phyloP scores from a whole-genome alignment of 2,113 vertebrate species.

The Nycticebus coucang region DNA sequence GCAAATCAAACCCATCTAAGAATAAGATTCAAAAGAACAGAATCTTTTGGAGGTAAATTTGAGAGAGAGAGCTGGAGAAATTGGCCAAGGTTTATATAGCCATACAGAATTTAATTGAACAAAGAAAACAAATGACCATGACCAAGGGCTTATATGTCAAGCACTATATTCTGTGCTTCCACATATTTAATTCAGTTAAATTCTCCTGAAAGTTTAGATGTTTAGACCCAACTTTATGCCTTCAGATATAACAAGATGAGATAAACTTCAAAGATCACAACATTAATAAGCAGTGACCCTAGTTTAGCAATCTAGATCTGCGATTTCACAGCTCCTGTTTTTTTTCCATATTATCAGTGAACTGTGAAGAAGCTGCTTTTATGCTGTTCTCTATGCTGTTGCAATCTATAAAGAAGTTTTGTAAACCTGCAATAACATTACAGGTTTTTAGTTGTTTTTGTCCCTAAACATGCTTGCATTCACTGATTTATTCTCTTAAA shows the following conservation, averaged over 20 bases:
- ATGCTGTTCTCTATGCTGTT: background rate
- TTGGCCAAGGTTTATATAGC: background rate
- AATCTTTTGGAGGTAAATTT: background rate
- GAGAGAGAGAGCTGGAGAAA: background rate
- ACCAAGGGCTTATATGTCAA: background rate
- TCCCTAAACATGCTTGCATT: background rate
- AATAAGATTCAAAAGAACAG: background rate
- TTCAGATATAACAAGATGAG: background rate
- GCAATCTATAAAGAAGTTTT: background rate
- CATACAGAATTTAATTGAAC: constrained; percentile 37
- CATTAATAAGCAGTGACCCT: background rate
- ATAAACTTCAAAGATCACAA: background rate
- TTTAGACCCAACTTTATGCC: background rate
- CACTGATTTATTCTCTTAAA: background rate
- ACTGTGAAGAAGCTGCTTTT: background rate
- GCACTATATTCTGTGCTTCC: background rate
- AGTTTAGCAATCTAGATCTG: background rate
- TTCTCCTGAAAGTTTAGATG: background rate
- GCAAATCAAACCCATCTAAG: constrained; percentile 36
- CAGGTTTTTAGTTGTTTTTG: background rate
- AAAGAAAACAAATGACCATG: background rate
- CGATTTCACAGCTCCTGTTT: background rate
- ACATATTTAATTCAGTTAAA: background rate
- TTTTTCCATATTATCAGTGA: background rate
- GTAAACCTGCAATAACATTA: background rate